Evolutionary conservation across 2,113 vertebrate genomes (phyloP), one percentile per base, ranked within the genome.

Genomic region (Leptobrachium leishanense): DNA sequence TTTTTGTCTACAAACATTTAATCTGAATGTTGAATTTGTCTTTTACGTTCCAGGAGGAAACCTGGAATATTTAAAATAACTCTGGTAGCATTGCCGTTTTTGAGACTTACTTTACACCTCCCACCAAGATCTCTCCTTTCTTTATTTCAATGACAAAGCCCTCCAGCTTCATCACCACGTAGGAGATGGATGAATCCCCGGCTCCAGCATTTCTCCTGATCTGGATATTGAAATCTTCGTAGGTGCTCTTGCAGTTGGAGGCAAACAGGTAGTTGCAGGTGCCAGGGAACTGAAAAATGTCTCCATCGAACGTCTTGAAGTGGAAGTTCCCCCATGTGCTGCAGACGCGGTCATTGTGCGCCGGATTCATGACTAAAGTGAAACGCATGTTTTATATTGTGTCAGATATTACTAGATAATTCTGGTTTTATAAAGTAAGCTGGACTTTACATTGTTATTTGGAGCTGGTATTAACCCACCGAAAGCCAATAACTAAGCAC

Each of bases 251-350:
- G 20, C 82, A 79, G 39, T 82, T 43, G n/a, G 82, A 82, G 43
- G 82, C 40, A 31, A 82, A 79, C 55, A 79, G 11, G 42, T 79
- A 79, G 74, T 82, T 83, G 50, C 82, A 83, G 10, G 67, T 65
- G 55, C 82, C 82, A 57, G 82, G 77, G 43, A 83, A 83, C 77
- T 80, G 31, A 57, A 75, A 80, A 41, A 80, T 15, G 11, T 80
- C 77, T 72, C 82, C 82, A 83, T 83, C 82, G 20, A 83, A 83
- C 6, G 76, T 83, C 76, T 83, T 83, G 41, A 71, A 83, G 73
- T 83, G 77, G 50, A 67, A 68, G 54, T 76, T 75, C 20, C 82
- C 82, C 82, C 77, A 80, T 13, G 82, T 79, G 68, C 82, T 83
- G 77, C 82, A 83, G 63, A 83, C 82, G 50, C 44, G 72, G 31